Conservation (phyloP, 2,888 invertebrate species). For the Acrobasis repandana region DNA sequence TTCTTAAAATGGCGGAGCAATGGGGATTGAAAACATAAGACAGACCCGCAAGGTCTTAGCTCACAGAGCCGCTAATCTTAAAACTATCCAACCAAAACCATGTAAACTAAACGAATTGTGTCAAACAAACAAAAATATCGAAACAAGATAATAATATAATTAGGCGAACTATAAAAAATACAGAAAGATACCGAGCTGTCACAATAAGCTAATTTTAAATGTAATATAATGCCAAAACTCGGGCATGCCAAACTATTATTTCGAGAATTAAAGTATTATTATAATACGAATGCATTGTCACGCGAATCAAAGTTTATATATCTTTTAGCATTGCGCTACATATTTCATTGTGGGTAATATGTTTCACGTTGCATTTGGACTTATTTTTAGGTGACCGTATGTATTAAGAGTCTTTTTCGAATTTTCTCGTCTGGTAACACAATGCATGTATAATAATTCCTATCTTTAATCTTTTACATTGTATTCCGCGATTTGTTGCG, state of each 20-base stretch:
- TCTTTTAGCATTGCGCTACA: neutral
- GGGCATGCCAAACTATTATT: neutral
- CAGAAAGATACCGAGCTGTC: neutral
- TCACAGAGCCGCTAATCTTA: no score
- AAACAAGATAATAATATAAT: neutral
- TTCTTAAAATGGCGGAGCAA: no score
- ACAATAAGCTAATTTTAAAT: neutral
- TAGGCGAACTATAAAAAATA: neutral
- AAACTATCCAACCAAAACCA: no score
- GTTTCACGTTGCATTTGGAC: neutral
- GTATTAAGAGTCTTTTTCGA: neutral
- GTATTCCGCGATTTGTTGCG: no score
- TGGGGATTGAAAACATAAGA: no score
- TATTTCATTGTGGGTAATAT: neutral
- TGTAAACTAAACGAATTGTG: no score
- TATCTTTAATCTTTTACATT: no score
- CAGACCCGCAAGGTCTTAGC: no score
- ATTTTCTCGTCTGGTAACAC: neutral
- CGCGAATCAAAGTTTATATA: neutral
- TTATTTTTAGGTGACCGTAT: neutral
- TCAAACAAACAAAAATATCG: no score
- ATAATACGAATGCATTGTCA: neutral
- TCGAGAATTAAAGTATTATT: neutral
- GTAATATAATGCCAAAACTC: neutral
- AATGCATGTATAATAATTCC: neutral